Evolutionary conservation across 2,888 invertebrate species (phyloP), one percentile per base, ranked within the genome.

Genomic region (Venusia cambrica): DNA sequence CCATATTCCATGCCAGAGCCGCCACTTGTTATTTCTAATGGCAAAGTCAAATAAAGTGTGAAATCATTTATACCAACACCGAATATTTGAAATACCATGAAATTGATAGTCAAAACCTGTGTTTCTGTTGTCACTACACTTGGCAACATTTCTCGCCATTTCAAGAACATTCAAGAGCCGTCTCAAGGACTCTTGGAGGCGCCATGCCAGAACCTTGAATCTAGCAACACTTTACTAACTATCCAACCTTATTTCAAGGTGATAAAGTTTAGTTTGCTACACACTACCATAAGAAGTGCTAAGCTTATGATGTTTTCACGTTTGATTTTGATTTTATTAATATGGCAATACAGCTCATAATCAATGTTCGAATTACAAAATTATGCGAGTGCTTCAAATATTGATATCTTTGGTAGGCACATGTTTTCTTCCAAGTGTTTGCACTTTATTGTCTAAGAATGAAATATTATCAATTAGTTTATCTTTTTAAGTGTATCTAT

Each of bases 141-240:
- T 52, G 47, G 57, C 49, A 55, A 53, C 45, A 43, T 62, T 58
- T 59, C 53, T 61, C 42, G 52, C 36, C 44, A 45, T 44, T 62
- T 57, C 45, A 48, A 62, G 51, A 41, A 45, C 45, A 45, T 28
- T 46, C 38, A 63, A 70, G 65, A 60, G 62, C 61, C 51, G 56
- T 52, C 61, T 74, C 55, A 61, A 80, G 78, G 65, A 71, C 78
- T 51, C 79, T 79, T 63, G 39, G 44, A 62, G 80, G 80, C 80
- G 80, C 80, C 80, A 71, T 38, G 39, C 33, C 44, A 49, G 54
- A 57, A 62, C 58, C 60, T 59, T 51, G 45, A 56, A 54, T 56
- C 45, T 54, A 53, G 22, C 13, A 31, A 28, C 6, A 20, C 19
- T 19, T 20, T 4, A 17, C 5, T n/a, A 11, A 17, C 15, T 9